Percentiles rank a stretch among this genome's conserved stretches.
Conservation (phyloP, 2,113 vertebrate species). For the Miniopterus natalensis region DNA sequence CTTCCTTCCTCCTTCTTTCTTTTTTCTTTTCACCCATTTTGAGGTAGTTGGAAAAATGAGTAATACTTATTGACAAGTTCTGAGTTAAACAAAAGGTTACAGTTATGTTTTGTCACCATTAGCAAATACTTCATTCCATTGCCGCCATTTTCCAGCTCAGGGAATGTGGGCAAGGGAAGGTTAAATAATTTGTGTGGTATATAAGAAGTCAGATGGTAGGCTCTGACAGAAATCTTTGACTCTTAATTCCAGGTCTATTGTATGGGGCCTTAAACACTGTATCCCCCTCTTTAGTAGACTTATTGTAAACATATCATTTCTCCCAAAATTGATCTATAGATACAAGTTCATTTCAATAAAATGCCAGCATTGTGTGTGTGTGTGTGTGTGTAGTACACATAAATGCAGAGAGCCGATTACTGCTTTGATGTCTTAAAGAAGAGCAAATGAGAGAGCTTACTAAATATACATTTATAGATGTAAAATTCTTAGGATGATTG, state of each 20-base stretch:
- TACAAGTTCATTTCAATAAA: not conserved
- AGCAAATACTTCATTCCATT: not conserved
- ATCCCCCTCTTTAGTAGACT: conserved; percentile 11
- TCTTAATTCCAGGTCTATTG: conserved; percentile 23
- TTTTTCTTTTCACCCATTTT: not conserved
- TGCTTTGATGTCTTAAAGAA: conserved; percentile 2
- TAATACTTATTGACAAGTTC: conserved; percentile 22
- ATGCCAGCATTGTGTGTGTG: not conserved
- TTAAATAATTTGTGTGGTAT: conserved; percentile 51
- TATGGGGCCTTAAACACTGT: not conserved
- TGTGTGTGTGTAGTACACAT: not conserved
- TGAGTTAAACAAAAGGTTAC: not conserved
- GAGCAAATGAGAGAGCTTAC: conserved; percentile 15
- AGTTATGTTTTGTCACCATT: not conserved
- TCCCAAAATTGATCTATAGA: conserved; percentile 5
- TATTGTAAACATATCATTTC: conserved; percentile 28
- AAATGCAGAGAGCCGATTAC: not conserved
- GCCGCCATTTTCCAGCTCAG: not conserved
- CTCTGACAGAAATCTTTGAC: conserved; percentile 30
- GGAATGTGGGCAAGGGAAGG: conserved; percentile 18
- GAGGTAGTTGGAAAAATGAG: conserved; percentile 46
- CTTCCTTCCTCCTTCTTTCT: not conserved
- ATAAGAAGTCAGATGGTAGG: conserved; percentile 32
- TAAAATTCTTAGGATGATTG: conserved; percentile 16
- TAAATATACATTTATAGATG: not conserved